Evolutionary conservation across 2,888 invertebrate species (phyloP).

Genomic region (Lochmaea crataegi): DNA sequence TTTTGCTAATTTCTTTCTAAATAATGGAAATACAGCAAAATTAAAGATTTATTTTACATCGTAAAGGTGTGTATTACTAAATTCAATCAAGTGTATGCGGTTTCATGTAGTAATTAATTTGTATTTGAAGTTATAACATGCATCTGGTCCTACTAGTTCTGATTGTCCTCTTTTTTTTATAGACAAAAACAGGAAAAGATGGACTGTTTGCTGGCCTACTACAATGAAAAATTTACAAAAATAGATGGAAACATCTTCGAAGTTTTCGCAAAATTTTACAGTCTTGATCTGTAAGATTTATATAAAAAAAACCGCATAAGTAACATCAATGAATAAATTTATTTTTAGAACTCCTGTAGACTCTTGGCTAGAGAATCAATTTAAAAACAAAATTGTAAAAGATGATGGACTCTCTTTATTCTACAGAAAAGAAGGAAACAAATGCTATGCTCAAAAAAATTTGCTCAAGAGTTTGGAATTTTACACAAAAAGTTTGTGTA

Average conservation of each 20-base stretch:
- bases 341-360: conserved; percentile 58
- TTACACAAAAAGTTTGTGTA: conserved; percentile 74
- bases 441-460: conserved; percentile 68
- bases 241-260: conserved; percentile 57
- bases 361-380: conserved; percentile 59
- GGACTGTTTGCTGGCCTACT: conserved; percentile 57
- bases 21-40: conserved; percentile 47
- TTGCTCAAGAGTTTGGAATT: conserved; percentile 68
- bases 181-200: conserved; percentile 44
- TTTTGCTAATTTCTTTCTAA: conserved; percentile 31
- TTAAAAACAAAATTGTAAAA: conserved; percentile 58
- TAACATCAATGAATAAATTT: conserved; percentile 26
- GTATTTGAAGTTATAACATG: background rate
- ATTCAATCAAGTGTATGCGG: background rate
- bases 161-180: conserved; percentile 21
- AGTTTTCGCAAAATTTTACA: conserved; percentile 56
- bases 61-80: conserved; percentile 21
- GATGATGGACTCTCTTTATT: conserved; percentile 57
- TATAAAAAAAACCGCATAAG: conserved; percentile 20
- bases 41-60: conserved; percentile 17
- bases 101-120: background rate
- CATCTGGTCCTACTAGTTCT: conserved; percentile 17
- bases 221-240: conserved; percentile 55
- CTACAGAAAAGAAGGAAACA: conserved; percentile 69
- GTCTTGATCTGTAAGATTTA: conserved; percentile 54